phyloP scores from a whole-genome alignment of 2,113 vertebrate species.

The Myxocyprinus asiaticus region DNA sequence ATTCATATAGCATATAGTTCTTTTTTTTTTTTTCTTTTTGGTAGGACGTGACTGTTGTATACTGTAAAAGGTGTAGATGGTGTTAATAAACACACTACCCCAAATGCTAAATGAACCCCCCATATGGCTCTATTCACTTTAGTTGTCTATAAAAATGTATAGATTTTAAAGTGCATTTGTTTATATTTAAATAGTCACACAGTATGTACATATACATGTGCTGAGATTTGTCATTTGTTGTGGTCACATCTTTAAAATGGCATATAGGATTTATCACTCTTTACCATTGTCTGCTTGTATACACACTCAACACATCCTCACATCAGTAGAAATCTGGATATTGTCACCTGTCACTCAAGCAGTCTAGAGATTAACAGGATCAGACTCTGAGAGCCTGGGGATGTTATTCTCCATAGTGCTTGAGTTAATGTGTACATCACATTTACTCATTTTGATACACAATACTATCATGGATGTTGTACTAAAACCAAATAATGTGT shows the following conservation, averaged over 20 bases:
- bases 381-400: slow-evolving; percentile 40
- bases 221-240: background rate
- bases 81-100: no score
- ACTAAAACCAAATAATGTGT: background rate
- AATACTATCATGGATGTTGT: background rate
- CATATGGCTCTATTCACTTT: no score
- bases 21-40: no score
- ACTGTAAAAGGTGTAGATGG: no score
- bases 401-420: slow-evolving; percentile 35
- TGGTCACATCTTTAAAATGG: background rate
- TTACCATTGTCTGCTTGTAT: background rate
- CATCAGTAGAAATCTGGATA: slow-evolving; percentile 48
- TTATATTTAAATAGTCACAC: no score
- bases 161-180: no score
- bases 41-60: no score
- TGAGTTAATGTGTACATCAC: slow-evolving; percentile 5
- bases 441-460: background rate
- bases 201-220: background rate
- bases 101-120: no score
- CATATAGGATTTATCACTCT: background rate
- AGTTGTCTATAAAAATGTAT: no score
- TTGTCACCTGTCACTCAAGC: slow-evolving; percentile 53
- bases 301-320: slow-evolving; percentile 3
- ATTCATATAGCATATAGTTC: no score
- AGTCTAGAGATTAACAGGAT: slow-evolving; percentile 36